phyloP scores from a whole-genome alignment of 1,140 invertebrate genomes.

The Cydia strobilella region DNA sequence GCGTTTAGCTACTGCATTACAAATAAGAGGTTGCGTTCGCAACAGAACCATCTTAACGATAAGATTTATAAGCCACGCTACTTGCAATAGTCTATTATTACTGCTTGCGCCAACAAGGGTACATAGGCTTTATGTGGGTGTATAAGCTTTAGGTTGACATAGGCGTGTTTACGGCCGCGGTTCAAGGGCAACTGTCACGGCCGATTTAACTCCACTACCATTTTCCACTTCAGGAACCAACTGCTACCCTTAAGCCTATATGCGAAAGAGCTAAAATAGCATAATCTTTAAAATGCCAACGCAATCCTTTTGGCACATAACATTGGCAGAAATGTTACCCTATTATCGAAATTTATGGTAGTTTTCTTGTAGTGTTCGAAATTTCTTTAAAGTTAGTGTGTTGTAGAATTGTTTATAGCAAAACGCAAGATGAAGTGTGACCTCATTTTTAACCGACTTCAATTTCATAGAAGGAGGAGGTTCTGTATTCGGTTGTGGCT shows the following conservation, averaged over 20 bases:
- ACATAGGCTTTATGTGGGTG: constrained; percentile 27
- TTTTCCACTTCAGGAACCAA: not conserved
- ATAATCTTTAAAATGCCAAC: not conserved
- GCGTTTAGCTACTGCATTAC: too few species aligned
- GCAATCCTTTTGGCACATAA: not conserved
- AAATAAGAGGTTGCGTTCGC: too few species aligned
- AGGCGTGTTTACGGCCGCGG: constrained; percentile 13
- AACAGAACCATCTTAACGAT: too few species aligned
- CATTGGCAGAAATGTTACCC: not conserved
- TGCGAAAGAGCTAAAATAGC: not conserved
- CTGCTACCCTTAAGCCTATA: not conserved
- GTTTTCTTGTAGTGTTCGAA: not conserved
- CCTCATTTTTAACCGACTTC: too few species aligned
- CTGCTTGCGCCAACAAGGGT: not conserved
- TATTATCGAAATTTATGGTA: not conserved
- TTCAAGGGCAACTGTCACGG: constrained; percentile 25
- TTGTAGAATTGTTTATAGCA: not conserved
- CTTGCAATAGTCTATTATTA: not conserved
- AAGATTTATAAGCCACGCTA: not conserved
- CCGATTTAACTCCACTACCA: not conserved
- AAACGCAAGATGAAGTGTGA: too few species aligned
- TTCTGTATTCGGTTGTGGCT: too few species aligned
- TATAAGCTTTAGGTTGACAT: constrained; percentile 18
- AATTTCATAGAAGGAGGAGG: too few species aligned
- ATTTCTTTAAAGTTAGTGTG: not conserved